Conservation (phyloP, 2,797 vertebrate species). For the Nannoperca australis region DNA sequence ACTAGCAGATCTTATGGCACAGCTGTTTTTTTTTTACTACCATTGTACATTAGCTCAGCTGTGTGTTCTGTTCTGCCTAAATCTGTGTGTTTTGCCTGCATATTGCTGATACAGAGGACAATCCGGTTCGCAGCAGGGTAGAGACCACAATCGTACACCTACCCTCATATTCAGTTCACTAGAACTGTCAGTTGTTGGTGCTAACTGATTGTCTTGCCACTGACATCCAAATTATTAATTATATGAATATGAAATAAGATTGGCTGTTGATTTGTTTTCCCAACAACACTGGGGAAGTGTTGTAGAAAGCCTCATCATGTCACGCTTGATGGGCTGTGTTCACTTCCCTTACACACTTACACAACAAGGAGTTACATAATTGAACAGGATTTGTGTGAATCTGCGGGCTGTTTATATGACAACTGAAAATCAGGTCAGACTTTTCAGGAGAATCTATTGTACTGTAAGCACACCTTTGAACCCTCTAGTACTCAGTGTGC, state of each 20-base stretch:
- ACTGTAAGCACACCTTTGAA: slow-evolving; percentile 62
- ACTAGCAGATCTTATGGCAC: not conserved
- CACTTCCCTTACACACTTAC: slow-evolving; percentile 50
- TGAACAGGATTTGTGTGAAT: slow-evolving; percentile 55
- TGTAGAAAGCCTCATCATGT: slow-evolving; percentile 25
- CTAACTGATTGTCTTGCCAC: slow-evolving; percentile 44
- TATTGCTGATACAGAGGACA: slow-evolving; percentile 20
- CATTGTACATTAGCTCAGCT: slow-evolving; percentile 26
- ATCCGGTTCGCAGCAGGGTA: slow-evolving; percentile 34
- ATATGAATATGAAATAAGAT: slow-evolving; percentile 10
- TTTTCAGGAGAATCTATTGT: slow-evolving; percentile 57
- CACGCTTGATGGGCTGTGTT: slow-evolving; percentile 55
- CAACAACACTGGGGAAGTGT: slow-evolving; percentile 28
- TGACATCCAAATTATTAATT: slow-evolving; percentile 20
- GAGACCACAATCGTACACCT: slow-evolving; percentile 28
- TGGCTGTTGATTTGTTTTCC: slow-evolving; percentile 33
- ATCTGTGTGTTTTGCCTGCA: slow-evolving; percentile 51
- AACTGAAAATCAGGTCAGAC: slow-evolving; percentile 78
- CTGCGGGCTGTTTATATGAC: slow-evolving; percentile 76
- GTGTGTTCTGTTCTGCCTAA: slow-evolving; percentile 27
- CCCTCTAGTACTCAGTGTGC: slow-evolving; percentile 5
- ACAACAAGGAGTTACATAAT: slow-evolving; percentile 77
- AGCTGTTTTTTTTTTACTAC: slow-evolving; percentile 4
- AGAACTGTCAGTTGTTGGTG: slow-evolving; percentile 28
- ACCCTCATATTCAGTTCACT: slow-evolving; percentile 15